A percentile compares a stretch with the other conserved stretches of the same genome.
These are phyloP conservation scores for Pygoscelis antarcticus DNA, from an alignment of 2,113 vertebrate species.

Conservation along the genomic window DNA sequence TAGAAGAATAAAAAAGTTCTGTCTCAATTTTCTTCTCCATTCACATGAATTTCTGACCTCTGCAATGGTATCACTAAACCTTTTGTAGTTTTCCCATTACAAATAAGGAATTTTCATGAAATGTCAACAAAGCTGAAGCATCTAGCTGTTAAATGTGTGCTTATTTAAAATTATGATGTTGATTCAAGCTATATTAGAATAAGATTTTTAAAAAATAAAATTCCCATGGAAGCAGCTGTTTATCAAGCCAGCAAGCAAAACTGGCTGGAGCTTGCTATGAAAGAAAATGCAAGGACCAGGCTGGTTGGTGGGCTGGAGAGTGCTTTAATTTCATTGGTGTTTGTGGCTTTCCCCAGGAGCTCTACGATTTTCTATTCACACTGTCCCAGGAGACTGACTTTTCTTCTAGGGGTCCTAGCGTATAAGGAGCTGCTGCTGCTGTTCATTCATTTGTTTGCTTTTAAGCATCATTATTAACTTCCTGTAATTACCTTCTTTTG, in stretches of 20 bases:
- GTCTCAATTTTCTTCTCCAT: background rate
- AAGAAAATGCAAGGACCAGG: background rate
- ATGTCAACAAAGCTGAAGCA: background rate
- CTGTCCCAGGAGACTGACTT: background rate
- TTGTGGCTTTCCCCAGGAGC: background rate
- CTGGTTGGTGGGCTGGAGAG: background rate
- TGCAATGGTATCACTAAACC: background rate
- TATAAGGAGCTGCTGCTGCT: background rate
- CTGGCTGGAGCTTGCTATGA: background rate
- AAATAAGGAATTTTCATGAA: background rate
- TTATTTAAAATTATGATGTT: background rate
- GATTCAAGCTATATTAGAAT: background rate
- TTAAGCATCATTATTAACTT: background rate
- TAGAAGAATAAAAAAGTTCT: background rate
- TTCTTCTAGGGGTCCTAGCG: background rate
- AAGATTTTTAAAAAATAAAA: background rate
- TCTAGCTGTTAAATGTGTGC: background rate
- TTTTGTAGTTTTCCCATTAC: background rate
- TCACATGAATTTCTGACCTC: background rate
- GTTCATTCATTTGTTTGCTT: background rate
- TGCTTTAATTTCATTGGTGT: background rate
- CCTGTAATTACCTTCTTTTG: background rate
- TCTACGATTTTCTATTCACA: rapidly evolving
- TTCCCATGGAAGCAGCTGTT: background rate
- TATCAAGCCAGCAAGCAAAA: background rate